These are phyloP conservation scores for Eudyptes chrysolophus DNA, from an alignment of 2,113 vertebrate species.

Conservation along the genomic window DNA sequence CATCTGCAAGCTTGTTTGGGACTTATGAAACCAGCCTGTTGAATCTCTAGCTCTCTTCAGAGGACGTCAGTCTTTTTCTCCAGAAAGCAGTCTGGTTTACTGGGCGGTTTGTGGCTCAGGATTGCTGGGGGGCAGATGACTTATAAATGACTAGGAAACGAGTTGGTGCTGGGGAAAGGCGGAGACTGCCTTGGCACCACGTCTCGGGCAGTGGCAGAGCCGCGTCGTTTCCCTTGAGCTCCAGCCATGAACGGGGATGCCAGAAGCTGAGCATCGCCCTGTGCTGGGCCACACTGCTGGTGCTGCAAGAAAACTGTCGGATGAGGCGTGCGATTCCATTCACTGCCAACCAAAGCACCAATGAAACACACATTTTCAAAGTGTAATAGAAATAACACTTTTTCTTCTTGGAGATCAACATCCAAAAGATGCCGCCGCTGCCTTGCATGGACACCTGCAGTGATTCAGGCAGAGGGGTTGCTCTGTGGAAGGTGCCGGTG, in stretches of 20 bases:
- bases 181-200: neutral
- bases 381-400: neutral
- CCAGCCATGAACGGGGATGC: neutral
- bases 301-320: neutral
- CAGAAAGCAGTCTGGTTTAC: neutral
- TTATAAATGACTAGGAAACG: neutral
- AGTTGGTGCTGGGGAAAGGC: neutral
- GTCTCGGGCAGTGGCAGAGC: neutral
- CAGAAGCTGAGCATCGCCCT: neutral
- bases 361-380: neutral
- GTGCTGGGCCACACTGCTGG: neutral
- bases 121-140: neutral
- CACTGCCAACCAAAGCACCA: neutral
- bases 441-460: neutral
- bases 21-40: neutral
- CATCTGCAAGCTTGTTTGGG: neutral
- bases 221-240: neutral
- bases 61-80: neutral
- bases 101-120: neutral
- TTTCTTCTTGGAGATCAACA: neutral
- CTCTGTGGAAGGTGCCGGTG: neutral
- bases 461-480: neutral
- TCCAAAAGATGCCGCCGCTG: neutral
- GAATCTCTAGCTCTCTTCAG: neutral
- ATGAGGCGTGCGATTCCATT: rapidly evolving